Percentiles rank a stretch among this genome's conserved stretches.
Conservation (phyloP, 1,140 invertebrate genomes). For the Lordiphosa collinella region DNA sequence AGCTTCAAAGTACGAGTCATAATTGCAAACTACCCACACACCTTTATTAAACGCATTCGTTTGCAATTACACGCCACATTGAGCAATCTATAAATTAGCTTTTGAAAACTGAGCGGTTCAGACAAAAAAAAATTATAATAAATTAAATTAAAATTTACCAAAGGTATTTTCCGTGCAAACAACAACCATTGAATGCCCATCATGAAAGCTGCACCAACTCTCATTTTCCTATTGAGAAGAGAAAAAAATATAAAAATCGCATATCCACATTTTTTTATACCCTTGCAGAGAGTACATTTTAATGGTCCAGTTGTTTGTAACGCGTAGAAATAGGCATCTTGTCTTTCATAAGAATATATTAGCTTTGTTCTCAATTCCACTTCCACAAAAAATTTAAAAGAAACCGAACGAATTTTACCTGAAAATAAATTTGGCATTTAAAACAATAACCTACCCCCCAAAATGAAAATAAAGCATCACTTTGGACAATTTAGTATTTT, state of each 20-base stretch:
- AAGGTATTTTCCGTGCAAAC: conserved; percentile 53
- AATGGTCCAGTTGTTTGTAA: too few relatives aligned
- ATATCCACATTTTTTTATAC: background rate
- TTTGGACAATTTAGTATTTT: too few relatives aligned
- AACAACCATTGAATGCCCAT: conserved; percentile 56
- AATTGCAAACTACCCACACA: background rate
- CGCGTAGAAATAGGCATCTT: too few relatives aligned
- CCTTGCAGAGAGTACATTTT: background rate
- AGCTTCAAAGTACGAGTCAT: background rate
- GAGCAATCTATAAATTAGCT: conserved; percentile 74
- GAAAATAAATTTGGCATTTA: too few relatives aligned
- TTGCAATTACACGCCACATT: conserved; percentile 77
- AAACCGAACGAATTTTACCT: too few relatives aligned
- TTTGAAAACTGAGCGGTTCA: conserved; percentile 35
- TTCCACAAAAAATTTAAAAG: too few relatives aligned
- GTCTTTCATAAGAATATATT: too few relatives aligned
- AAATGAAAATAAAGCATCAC: too few relatives aligned
- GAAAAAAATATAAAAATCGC: conserved; percentile 20
- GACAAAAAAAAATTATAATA: conserved; percentile 44
- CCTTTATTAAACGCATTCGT: conserved; percentile 72
- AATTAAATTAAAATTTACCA: conserved; percentile 70
- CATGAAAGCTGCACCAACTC: conserved; percentile 44
- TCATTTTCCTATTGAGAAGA: conserved; percentile 58
- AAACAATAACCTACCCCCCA: too few relatives aligned
- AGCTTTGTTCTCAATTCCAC: too few relatives aligned